These are phyloP conservation scores for Saguinus midas DNA, from an alignment of 2,113 vertebrate species.

Conservation along the genomic window DNA sequence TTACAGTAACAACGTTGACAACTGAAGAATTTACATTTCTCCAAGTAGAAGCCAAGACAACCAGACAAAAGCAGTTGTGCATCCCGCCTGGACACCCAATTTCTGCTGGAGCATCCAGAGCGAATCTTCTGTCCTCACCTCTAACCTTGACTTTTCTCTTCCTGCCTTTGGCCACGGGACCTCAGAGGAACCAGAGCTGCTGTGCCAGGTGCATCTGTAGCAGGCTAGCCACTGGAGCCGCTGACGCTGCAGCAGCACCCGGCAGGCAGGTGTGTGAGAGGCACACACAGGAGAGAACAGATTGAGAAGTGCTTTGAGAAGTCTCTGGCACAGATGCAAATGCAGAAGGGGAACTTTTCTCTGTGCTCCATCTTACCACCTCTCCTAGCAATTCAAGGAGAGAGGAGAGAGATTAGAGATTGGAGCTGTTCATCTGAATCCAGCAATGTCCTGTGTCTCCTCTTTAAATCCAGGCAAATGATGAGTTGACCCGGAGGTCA, in stretches of 20 bases:
- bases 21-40: not conserved
- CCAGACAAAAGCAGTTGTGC: not conserved
- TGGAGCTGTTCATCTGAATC: not conserved
- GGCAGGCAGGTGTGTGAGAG: constrained; percentile 38
- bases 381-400: not conserved
- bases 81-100: not conserved
- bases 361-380: not conserved
- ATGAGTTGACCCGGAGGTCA: not conserved
- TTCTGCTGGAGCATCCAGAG: not conserved
- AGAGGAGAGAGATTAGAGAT: not conserved
- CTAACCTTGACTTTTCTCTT: not conserved
- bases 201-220: rapidly evolving
- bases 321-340: constrained; percentile 58
- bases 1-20: not conserved
- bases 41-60: not conserved
- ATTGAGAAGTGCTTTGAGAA: constrained; percentile 35
- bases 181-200: not conserved
- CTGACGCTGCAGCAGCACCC: not conserved
- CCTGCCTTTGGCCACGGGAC: not conserved
- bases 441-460: not conserved
- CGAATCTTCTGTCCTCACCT: not conserved
- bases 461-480: not conserved
- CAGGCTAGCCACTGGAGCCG: not conserved
- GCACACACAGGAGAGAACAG: not conserved
- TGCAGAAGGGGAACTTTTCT: constrained; percentile 36